Base-by-base conservation (phyloP, 2,888 invertebrate species). In the Disparrhopalites patrizii region DNA sequence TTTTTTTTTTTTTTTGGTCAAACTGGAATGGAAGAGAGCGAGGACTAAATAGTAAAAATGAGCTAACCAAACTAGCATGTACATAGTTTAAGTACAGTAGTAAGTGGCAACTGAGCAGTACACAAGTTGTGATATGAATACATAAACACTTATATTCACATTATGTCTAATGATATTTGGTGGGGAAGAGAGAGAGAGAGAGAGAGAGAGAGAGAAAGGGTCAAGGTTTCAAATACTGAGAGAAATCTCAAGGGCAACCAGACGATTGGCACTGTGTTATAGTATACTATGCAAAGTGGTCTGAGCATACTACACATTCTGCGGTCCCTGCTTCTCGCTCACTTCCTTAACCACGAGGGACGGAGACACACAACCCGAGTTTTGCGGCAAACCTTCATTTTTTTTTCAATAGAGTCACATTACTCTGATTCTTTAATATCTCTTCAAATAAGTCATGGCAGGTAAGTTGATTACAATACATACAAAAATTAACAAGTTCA, bases 231-330 rank as follows among this genome's bases (percentile, higher is more conserved):
- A 56, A 55, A 28, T 64, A 62, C n/a, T 57, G 62, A 65, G 43
- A 31, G 50, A 36, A n/a, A 51, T 66, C 62, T 62, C 69, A 69
- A 69, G 69, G 69, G 65, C 67, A 43, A 58, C 65, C 62, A 58
- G 51, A 51, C 51, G 36, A 62, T 55, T 38, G 62, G 31, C 36
- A 52, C 33, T 31, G 50, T 20, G 31, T n/a, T 27, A 27, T 36
- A 18, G 18, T 28, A 25, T 55, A n/a, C 18, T 30, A 57, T 40
- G 40, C 28, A 28, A 57, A 57, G 57, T 57, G 23, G 27, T 13
- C 38, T n/a, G 40, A 40, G 23, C 40, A 28, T 38, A 57, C 40
- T n/a, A 40, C 40, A 40, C 40, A 25, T 40, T 40, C 57, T 57
- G 57, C 57, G 47, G 38, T 47, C 25, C 30, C 43, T 36, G 38